phyloP scores from a whole-genome alignment of 1,140 invertebrate species.

The Drosophila lacertosa region DNA sequence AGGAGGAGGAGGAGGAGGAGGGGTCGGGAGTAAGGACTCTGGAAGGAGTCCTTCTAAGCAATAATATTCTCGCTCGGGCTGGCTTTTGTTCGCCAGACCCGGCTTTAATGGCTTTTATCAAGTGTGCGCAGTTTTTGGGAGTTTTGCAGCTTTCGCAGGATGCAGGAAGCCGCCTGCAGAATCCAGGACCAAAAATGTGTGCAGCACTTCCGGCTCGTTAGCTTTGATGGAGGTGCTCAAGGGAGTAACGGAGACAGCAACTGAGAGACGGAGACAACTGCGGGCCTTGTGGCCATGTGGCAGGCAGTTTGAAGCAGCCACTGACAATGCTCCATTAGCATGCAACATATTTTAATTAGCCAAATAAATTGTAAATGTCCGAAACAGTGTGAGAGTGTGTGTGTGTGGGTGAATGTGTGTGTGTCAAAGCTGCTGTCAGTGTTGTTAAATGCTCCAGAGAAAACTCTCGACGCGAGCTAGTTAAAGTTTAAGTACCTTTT shows the following conservation, averaged over 20 bases:
- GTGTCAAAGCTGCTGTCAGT: conserved; percentile 3
- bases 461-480: conserved; percentile 20
- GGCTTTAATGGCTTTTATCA: conserved; percentile 66
- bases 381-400: background rate
- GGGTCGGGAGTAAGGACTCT: background rate
- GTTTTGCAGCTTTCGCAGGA: too few species aligned
- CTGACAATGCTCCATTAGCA: conserved; percentile 78
- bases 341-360: conserved; percentile 81
- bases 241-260: background rate
- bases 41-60: conserved; percentile 16
- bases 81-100: conserved; percentile 28
- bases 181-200: conserved; percentile 61
- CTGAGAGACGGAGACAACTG: conserved; percentile 8
- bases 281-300: conserved; percentile 40
- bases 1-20: too few species aligned
- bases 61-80: conserved; percentile 29
- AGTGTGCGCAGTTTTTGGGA: background rate
- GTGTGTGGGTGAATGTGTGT: background rate
- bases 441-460: conserved; percentile 20
- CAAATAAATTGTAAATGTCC: conserved; percentile 74
- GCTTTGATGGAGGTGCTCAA: conserved; percentile 48
- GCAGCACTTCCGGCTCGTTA: conserved; percentile 81
- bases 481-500: conserved; percentile 53
- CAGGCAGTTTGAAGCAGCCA: conserved; percentile 39
- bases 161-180: conserved; percentile 18